These are phyloP conservation scores for Trinectes maculatus DNA, from an alignment of 2,113 vertebrate species.

Conservation along the genomic window DNA sequence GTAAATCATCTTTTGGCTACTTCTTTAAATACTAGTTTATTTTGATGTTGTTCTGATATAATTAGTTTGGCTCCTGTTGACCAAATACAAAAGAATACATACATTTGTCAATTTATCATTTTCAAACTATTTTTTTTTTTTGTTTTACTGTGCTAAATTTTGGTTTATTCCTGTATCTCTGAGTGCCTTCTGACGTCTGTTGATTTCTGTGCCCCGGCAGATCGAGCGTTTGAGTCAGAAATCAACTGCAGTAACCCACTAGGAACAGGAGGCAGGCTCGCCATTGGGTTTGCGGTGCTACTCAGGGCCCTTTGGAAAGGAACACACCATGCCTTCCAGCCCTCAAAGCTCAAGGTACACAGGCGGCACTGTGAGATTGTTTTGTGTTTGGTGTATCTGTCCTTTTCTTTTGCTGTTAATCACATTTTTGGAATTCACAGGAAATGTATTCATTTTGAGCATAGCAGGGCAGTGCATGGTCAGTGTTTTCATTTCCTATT, in stretches of 20 bases:
- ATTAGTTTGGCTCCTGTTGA: neutral
- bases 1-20: constrained; percentile 72
- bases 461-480: neutral
- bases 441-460: too few relatives aligned
- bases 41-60: too few relatives aligned
- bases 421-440: neutral
- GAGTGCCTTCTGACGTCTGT: neutral
- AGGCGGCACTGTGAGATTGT: neutral
- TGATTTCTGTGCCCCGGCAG: constrained; percentile 70
- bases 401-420: neutral
- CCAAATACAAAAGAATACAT: neutral
- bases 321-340: constrained; percentile 96
- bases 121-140: too few relatives aligned
- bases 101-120: too few relatives aligned
- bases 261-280: constrained; percentile 93
- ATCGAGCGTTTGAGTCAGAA: constrained; percentile 93
- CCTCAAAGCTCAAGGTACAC: constrained; percentile 96
- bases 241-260: constrained; percentile 97
- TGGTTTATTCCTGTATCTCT: neutral
- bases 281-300: constrained; percentile 94
- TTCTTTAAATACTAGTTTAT: too few relatives aligned
- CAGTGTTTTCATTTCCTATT: neutral
- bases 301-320: constrained; percentile 96
- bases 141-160: too few relatives aligned
- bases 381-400: neutral